phyloP scores from a whole-genome alignment of 1,140 invertebrate species.

The Tetramorium simillimum region DNA sequence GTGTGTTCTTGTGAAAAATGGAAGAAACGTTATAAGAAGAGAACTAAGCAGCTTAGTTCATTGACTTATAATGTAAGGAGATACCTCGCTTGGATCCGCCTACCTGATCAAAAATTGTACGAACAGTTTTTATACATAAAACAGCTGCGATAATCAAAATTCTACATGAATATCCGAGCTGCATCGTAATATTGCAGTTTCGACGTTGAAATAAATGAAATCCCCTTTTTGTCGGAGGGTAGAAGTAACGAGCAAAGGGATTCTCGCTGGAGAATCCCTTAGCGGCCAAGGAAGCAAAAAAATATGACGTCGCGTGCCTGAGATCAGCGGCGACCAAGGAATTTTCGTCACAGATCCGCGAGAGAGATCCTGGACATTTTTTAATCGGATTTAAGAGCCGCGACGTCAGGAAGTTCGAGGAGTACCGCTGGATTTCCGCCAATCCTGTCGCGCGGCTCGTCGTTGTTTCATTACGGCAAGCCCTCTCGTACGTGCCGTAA shows the following conservation, averaged over 20 bases:
- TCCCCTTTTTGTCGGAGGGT: not conserved
- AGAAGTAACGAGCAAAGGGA: not conserved
- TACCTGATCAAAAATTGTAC: not conserved
- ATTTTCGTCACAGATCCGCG: conserved; percentile 37
- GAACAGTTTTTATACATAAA: not conserved
- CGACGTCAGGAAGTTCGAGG: conserved; percentile 59
- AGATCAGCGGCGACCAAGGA: conserved; percentile 9
- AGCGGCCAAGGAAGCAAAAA: not conserved
- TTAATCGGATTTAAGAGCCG: conserved; percentile 61
- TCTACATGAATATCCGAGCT: not conserved
- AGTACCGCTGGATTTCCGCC: conserved; percentile 76
- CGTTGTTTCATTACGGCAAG: conserved; percentile 77
- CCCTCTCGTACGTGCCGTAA: conserved; percentile 63
- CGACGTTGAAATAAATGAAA: not conserved
- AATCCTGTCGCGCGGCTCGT: conserved; percentile 72
- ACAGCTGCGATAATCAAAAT: not conserved
- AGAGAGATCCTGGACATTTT: conserved; percentile 21
- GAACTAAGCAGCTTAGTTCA: not conserved
- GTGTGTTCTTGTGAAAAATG: not conserved
- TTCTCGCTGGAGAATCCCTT: not conserved
- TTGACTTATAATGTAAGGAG: not conserved
- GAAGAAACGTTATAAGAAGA: not conserved
- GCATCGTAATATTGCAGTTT: not conserved
- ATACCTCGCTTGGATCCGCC: not conserved
- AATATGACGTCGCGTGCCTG: not conserved